Evolutionary conservation across 2,113 vertebrate species (phyloP), one percentile per base, ranked within the genome.

Genomic region (Urocynchramus pylzowi): DNA sequence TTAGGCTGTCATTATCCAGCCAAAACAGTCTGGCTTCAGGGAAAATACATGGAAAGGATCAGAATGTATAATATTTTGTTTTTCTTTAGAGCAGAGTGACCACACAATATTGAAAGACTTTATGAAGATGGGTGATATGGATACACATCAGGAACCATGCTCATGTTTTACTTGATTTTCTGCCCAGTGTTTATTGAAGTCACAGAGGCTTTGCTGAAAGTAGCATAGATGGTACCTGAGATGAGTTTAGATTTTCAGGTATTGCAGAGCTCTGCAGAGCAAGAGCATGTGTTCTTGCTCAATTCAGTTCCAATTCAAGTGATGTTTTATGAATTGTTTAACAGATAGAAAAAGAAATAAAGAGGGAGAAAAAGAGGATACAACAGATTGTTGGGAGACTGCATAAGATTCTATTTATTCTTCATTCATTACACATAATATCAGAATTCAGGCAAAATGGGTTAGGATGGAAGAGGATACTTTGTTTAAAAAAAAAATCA

Each of bases 21-120:
- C 21, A 68, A 68, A 59, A 5, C 9, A 69, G 49, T 6, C 6
- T 83, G 12, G 22, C 8, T 22, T 89, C 20, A 63, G 0, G 0
- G 17, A 68, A 80, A 70, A 7, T 21, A 20, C 6, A 5, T 39
- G 13, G 37, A 79, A 79, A 74, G 4, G 1, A 47, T 39, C 23
- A 44, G 30, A 80, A 71, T 16, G 13, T 24, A 44, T 7, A 41
- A 39, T 37, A 39, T 21, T 91, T 57, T 49, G 3, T 7, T 70
- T 41, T 17, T 60, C 24, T 31, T 73, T 56, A 56, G 27, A 69
- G 12, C 11, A 64, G 28, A 47, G 44, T 47, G 41, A 56, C 35
- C 24, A 21, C 11, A 8, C 4, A 68, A 33, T 21, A 53, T 50
- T 69, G 5, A 54, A 83, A 70, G n/a, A 10, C 4, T 65, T 68